These are phyloP conservation scores for Oscheius sp. DNA, from an alignment of 2,888 invertebrate species.

Conservation along the genomic window DNA sequence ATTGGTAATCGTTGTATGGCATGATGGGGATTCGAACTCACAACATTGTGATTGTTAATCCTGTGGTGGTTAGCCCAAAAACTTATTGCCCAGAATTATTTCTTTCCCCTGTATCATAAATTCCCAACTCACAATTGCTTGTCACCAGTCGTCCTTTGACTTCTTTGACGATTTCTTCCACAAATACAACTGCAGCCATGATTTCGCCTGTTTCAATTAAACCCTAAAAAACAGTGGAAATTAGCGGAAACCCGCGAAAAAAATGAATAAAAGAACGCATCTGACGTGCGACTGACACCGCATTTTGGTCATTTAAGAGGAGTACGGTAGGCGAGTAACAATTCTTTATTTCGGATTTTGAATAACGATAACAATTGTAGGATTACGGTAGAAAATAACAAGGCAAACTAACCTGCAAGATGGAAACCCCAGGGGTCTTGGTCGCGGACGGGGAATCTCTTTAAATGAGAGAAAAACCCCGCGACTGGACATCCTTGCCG, in stretches of 20 bases:
- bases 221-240: slow-evolving; percentile 5
- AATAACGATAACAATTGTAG: slow-evolving; percentile 4
- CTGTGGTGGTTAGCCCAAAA: no score
- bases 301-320: neutral
- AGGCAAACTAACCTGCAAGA: slow-evolving; percentile 17
- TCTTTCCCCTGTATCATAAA: no score
- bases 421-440: neutral
- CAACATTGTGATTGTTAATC: no score
- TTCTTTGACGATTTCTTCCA: neutral
- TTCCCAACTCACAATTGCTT: neutral
- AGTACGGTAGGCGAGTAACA: neutral
- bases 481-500: slow-evolving; percentile 27
- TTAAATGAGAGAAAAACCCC: slow-evolving; percentile 6
- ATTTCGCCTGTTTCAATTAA: neutral
- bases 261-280: slow-evolving; percentile 15
- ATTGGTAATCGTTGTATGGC: no score
- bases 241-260: neutral
- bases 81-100: no score
- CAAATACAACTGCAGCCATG: slow-evolving; percentile 8
- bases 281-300: slow-evolving; percentile 24
- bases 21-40: no score
- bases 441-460: neutral
- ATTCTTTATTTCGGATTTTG: slow-evolving; percentile 12
- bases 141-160: slow-evolving; percentile 11
- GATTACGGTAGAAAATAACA: neutral